Conservation (phyloP, 2,888 invertebrate genomes). For the Teleiodes luculella region DNA sequence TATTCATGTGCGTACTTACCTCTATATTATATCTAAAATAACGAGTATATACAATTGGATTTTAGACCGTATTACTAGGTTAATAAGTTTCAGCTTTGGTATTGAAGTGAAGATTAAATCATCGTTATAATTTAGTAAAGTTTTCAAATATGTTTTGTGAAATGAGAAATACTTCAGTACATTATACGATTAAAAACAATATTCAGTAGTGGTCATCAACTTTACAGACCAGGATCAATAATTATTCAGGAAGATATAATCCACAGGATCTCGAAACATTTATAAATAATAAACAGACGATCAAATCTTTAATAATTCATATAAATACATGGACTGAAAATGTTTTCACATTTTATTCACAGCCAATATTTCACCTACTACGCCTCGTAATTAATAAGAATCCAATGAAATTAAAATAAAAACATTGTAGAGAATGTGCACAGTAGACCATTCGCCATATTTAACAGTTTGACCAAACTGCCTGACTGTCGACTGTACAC, state of each 20-base stretch:
- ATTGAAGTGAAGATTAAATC: not conserved
- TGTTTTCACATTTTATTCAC: constrained; percentile 60
- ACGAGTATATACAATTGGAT: constrained; percentile 38
- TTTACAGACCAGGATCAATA: too few species aligned
- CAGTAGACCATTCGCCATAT: too few species aligned
- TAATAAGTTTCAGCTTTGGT: constrained; percentile 19
- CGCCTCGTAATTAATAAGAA: constrained; percentile 1
- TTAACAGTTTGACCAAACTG: too few species aligned
- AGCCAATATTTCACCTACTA: constrained; percentile 67
- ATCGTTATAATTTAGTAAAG: not conserved
- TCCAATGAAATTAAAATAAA: too few species aligned
- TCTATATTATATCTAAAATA: constrained; percentile 30
- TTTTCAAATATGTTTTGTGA: constrained; percentile 23
- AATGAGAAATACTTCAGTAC: too few species aligned
- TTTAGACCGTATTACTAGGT: constrained; percentile 47
- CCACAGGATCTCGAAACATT: too few species aligned
- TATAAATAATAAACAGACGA: too few species aligned
- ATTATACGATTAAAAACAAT: too few species aligned
- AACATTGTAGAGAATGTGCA: too few species aligned
- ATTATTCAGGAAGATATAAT: too few species aligned
- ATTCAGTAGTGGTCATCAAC: too few species aligned
- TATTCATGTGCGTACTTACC: constrained; percentile 60
- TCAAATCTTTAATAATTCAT: not conserved
- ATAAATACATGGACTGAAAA: constrained; percentile 49
- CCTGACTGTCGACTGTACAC: too few species aligned